Evolutionary conservation across 1,140 invertebrate species (phyloP).

Genomic region (Drosophila obscura): DNA sequence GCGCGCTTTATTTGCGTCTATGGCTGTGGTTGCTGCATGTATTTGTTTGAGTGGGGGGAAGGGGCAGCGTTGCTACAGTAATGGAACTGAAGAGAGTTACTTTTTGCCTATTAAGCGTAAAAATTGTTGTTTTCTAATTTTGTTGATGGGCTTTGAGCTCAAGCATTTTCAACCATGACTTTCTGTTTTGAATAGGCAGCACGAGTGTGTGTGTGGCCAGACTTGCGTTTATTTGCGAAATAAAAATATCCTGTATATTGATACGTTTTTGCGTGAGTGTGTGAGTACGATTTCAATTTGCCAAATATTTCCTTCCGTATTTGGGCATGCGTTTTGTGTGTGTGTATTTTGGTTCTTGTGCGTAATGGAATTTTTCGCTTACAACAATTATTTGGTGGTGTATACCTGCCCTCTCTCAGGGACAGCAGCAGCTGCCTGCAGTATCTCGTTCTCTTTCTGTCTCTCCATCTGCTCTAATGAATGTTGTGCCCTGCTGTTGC

Average conservation of each 20-base stretch:
- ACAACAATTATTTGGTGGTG: background rate
- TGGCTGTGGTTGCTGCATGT: slow-evolving; percentile 10
- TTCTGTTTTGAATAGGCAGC: no score
- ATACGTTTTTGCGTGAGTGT: background rate
- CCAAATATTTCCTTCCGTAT: slow-evolving; percentile 14
- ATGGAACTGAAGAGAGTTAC: no score
- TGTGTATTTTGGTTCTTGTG: background rate
- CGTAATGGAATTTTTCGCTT: background rate
- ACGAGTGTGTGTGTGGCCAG: background rate
- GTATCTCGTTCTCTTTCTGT: slow-evolving; percentile 21
- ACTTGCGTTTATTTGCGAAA: no score
- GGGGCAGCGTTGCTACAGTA: background rate
- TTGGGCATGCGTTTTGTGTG: slow-evolving; percentile 8
- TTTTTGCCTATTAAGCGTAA: no score
- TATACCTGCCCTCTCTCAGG: slow-evolving; percentile 39
- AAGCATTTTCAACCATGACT: no score
- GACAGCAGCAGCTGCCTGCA: slow-evolving; percentile 25
- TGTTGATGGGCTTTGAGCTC: no score
- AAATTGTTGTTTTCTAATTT: no score
- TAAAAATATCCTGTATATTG: background rate
- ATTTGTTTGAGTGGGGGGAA: background rate
- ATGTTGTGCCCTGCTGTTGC: no score
- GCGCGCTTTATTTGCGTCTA: slow-evolving; percentile 46
- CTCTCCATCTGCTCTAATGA: background rate
- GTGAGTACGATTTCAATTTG: slow-evolving; percentile 33